phyloP scores from a whole-genome alignment of 2,888 invertebrate species.

The Sminthurinus aureus region DNA sequence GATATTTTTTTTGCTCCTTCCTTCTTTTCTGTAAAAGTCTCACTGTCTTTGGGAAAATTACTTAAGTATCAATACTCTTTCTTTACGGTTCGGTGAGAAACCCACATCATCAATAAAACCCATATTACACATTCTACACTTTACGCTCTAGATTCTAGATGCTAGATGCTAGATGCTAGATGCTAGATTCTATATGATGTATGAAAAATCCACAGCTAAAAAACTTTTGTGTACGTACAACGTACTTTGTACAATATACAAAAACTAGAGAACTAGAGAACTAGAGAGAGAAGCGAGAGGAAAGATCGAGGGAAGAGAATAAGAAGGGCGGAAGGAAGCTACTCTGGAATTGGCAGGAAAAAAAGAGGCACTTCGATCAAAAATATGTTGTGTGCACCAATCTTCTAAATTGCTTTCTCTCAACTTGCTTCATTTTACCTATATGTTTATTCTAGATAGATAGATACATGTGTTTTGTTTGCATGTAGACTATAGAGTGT shows the following conservation, averaged over 20 bases:
- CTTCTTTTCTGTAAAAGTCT: neutral
- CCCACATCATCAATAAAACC: neutral
- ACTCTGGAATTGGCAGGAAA: slow-evolving; percentile 7
- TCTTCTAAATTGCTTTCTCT: slow-evolving; percentile 55
- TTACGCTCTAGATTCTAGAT: too few relatives aligned
- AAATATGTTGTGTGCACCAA: slow-evolving; percentile 50
- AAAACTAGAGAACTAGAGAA: too few relatives aligned
- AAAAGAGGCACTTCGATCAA: slow-evolving; percentile 44
- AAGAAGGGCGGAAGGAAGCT: slow-evolving; percentile 11
- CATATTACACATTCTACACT: neutral
- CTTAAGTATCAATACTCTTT: neutral
- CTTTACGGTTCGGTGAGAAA: neutral
- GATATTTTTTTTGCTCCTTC: neutral
- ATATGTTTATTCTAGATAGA: neutral
- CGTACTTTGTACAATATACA: too few relatives aligned
- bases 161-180: neutral
- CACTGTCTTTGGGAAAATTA: neutral
- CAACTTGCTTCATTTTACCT: slow-evolving; percentile 8
- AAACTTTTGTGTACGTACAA: too few relatives aligned
- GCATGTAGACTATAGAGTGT: too few relatives aligned
- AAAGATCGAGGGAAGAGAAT: neutral
- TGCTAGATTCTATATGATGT: neutral
- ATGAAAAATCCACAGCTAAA: neutral
- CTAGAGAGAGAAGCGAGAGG: too few relatives aligned
- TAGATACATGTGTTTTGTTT: too few relatives aligned